phyloP scores from a whole-genome alignment of 2,113 vertebrate species.

The Callocephalon fimbriatum region DNA sequence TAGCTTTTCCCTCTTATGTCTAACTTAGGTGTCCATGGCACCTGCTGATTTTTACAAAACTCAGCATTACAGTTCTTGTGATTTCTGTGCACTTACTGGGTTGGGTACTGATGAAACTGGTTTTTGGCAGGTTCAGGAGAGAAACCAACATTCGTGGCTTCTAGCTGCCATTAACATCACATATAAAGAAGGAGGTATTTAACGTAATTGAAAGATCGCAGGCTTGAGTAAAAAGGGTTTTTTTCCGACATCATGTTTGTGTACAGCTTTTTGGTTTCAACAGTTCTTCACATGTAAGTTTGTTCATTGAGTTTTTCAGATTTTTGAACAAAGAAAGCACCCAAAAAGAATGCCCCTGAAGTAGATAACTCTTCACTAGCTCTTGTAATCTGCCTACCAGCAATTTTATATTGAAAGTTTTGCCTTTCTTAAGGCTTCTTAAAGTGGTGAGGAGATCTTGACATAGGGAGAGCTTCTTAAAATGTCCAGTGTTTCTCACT shows the following conservation, averaged over 20 bases:
- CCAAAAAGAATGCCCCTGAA: neutral
- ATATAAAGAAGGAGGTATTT: neutral
- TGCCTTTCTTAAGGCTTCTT: neutral
- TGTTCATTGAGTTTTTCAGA: neutral
- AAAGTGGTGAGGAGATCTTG: neutral
- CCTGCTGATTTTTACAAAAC: neutral
- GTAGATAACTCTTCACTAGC: neutral
- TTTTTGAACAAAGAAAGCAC: neutral
- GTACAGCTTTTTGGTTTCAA: neutral
- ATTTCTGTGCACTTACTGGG: neutral
- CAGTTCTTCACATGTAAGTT: neutral
- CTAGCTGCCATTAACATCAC: neutral
- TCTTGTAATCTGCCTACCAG: neutral
- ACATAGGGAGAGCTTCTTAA: neutral
- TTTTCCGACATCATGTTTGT: neutral
- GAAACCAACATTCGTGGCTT: neutral
- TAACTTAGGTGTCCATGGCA: fast-evolving
- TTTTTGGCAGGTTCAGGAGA: neutral
- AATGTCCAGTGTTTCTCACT: neutral
- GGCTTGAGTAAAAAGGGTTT: neutral
- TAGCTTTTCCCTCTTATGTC: neutral
- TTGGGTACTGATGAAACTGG: neutral
- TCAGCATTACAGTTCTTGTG: neutral
- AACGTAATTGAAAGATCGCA: neutral
- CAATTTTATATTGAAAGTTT: neutral